Evolutionary conservation across 2,888 invertebrate genomes (phyloP).

Genomic region (Silvanus unidentatus): DNA sequence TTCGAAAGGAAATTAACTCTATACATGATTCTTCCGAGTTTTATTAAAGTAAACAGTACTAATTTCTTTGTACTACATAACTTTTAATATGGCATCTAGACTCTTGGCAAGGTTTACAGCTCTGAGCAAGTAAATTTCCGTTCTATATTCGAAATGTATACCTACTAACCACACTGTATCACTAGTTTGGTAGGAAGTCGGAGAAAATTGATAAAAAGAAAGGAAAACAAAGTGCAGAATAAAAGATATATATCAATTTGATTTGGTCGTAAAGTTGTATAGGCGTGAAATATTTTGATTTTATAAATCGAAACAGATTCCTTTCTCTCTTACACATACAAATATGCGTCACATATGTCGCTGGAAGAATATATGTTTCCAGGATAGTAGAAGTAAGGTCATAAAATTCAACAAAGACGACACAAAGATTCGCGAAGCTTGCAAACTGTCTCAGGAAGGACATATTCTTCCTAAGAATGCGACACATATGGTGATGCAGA

Average conservation of each 20-base stretch:
- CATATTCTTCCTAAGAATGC: constrained; percentile 26
- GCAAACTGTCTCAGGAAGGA: constrained; percentile 23
- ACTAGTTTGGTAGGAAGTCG: no score
- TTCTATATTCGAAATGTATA: no score
- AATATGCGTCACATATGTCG: constrained; percentile 9
- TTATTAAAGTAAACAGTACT: no score
- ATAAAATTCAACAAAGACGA: constrained; percentile 21
- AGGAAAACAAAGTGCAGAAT: no score
- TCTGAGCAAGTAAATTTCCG: no score
- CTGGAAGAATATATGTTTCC: constrained; percentile 16
- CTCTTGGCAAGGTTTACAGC: no score
- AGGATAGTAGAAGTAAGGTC: constrained; percentile 16
- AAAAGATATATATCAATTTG: not conserved
- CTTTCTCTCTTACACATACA: not conserved
- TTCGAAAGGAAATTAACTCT: no score
- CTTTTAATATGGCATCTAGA: no score
- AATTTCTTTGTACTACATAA: no score
- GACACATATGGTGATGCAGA: constrained; percentile 33
- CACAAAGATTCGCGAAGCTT: constrained; percentile 18
- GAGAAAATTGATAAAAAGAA: no score
- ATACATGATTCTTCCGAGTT: no score
- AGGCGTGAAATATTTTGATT: constrained; percentile 5
- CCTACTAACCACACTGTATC: no score
- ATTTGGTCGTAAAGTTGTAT: constrained; percentile 3
- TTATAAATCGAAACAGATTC: constrained; percentile 8